A percentile compares a stretch with the other conserved stretches of the same genome.
These are phyloP conservation scores for Chironomus tentans DNA, from an alignment of 2,888 invertebrate genomes.

Conservation along the genomic window DNA sequence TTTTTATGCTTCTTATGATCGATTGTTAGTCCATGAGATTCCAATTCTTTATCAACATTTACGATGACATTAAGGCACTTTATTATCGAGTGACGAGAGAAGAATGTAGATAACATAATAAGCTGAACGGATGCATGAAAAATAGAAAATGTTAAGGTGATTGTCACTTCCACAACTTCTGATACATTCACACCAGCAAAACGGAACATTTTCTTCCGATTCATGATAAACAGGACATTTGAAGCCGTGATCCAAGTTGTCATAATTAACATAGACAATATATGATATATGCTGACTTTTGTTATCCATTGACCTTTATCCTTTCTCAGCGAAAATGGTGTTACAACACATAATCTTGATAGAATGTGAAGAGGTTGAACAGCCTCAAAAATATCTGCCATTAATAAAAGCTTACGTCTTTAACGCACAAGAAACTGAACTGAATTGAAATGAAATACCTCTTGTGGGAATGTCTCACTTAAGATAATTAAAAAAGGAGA, in stretches of 20 bases:
- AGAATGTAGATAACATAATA: neutral
- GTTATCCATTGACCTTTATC: neutral
- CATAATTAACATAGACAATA: neutral
- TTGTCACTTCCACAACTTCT: too few species aligned
- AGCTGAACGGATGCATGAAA: neutral
- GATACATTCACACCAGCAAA: too few species aligned
- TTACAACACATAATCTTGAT: neutral
- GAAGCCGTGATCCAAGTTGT: neutral
- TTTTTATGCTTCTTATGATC: neutral
- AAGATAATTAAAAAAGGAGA: too few species aligned
- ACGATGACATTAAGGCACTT: neutral
- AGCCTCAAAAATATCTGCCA: neutral
- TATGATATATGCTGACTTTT: neutral
- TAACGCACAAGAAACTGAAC: neutral
- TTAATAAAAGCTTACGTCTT: neutral
- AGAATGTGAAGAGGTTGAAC: neutral
- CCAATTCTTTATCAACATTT: neutral
- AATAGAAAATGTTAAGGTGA: too few species aligned
- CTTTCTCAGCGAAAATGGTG: slow-evolving; percentile 2
- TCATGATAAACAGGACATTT: too few species aligned
- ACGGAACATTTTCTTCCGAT: too few species aligned
- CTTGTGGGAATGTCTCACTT: too few species aligned
- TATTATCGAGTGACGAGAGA: neutral
- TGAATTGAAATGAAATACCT: neutral
- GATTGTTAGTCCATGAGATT: neutral